Percentiles rank a stretch among this genome's conserved stretches.
phyloP scores from a whole-genome alignment of 2,113 vertebrate species.

The Eurystomus gularis region DNA sequence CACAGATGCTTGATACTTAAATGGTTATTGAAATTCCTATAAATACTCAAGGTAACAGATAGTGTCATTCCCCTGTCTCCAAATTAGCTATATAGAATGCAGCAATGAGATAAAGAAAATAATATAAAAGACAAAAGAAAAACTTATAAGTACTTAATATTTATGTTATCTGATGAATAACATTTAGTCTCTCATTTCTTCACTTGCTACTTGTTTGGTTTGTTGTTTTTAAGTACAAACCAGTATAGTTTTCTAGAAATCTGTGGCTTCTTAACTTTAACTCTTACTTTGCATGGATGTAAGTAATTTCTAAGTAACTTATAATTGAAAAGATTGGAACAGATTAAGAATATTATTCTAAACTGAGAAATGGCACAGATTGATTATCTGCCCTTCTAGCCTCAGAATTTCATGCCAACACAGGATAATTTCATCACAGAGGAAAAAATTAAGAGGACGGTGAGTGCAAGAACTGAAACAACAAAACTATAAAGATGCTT shows the following conservation, averaged over 20 bases:
- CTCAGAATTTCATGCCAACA: slow-evolving; percentile 37
- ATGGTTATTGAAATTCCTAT: slow-evolving; percentile 23
- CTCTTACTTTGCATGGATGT: background rate
- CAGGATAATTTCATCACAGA: slow-evolving; percentile 43
- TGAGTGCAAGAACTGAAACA: background rate
- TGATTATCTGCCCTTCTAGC: background rate
- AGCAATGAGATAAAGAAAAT: background rate
- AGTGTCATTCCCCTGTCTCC: background rate
- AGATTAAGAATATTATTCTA: slow-evolving; percentile 27
- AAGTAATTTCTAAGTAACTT: background rate
- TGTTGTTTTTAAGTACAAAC: background rate
- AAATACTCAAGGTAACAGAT: background rate
- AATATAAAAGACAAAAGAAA: background rate
- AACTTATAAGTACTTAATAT: background rate
- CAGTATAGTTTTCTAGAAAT: background rate
- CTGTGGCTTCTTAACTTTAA: background rate
- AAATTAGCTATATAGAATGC: background rate
- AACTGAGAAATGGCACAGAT: slow-evolving; percentile 18
- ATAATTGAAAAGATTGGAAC: background rate
- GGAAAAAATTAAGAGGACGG: slow-evolving; percentile 30
- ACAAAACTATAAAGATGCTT: background rate
- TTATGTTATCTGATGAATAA: background rate
- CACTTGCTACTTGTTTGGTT: background rate
- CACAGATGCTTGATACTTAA: background rate
- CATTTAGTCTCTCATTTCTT: background rate